Conservation (phyloP, 2,888 invertebrate genomes). For the Vanessa cardui region DNA sequence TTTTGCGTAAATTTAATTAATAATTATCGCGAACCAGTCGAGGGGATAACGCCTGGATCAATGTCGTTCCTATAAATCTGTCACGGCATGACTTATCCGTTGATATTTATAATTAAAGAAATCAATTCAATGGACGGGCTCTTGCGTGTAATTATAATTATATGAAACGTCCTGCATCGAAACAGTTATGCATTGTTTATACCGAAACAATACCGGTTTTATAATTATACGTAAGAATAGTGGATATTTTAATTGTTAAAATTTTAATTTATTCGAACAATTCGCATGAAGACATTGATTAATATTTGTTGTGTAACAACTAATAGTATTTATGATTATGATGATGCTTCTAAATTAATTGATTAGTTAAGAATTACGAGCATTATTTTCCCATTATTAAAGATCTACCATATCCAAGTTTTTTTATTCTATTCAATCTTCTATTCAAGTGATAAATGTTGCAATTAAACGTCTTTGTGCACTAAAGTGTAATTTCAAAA, state of each 20-base stretch:
- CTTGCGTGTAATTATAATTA: neutral
- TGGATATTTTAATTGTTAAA: too few relatives aligned
- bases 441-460: neutral
- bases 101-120: neutral
- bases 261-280: too few relatives aligned
- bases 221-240: neutral
- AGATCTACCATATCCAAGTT: too few relatives aligned
- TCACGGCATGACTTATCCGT: constrained; percentile 43
- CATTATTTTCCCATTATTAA: too few relatives aligned
- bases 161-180: neutral
- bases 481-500: constrained; percentile 28
- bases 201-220: neutral
- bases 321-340: too few relatives aligned
- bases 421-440: too few relatives aligned
- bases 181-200: neutral
- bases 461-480: constrained; percentile 16
- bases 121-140: neutral
- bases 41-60: constrained; percentile 35
- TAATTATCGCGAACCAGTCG: constrained; percentile 61
- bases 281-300: too few relatives aligned
- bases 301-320: too few relatives aligned
- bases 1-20: constrained; percentile 74
- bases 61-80: constrained; percentile 20
- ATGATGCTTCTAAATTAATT: too few relatives aligned
- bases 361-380: too few relatives aligned